Evolutionary conservation across 1,140 invertebrate species (phyloP), one percentile per base, ranked within the genome.

Genomic region (Megalopta genalis): DNA sequence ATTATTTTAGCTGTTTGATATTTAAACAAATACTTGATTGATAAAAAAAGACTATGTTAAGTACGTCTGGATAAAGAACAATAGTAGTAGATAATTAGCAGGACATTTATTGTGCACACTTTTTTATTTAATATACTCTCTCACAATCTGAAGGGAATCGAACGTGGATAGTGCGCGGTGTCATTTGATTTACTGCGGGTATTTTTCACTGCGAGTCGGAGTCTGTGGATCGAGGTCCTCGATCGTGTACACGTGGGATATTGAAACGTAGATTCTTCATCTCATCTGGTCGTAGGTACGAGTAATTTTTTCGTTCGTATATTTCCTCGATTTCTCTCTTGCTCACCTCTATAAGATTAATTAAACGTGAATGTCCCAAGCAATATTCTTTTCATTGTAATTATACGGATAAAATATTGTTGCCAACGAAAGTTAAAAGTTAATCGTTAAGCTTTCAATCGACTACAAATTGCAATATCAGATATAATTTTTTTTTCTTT

Each of bases 281-380:
- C 6, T 87, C 71, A 4, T 84, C 82, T 0, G 86, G 74, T 49
- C 81, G 77, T 2, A 90, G 59, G 37, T 89, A 85, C 0, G 76
- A 42, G 62, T 91, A 90, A 79, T 91, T 91, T 74, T 91, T 91
- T 39, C 83, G 27, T 39, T 91, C 85, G 73, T 90, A 90, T 63
- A 90, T 87, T 57, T 70, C 39, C n/a, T 73, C 39, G 3, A 65
- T 60, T 27, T 88, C 88, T 9, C 76, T 32, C n/a, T 71, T 71
- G 0, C 46, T 59, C n/a, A 82, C 74, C 12, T 71, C 87, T 90
- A 49, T 5, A 52, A 23, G 4, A 12, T 32, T 32, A 32, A 32
- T 32, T 4, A 4, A 32, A 32, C 32, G 32, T 32, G 32, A 32
- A 2, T 4, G 32, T 32, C 32, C 32, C 32, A 32, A n/a, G 32